Base-by-base conservation (phyloP, 2,888 invertebrate genomes). In the Mactromeris polynyma region DNA sequence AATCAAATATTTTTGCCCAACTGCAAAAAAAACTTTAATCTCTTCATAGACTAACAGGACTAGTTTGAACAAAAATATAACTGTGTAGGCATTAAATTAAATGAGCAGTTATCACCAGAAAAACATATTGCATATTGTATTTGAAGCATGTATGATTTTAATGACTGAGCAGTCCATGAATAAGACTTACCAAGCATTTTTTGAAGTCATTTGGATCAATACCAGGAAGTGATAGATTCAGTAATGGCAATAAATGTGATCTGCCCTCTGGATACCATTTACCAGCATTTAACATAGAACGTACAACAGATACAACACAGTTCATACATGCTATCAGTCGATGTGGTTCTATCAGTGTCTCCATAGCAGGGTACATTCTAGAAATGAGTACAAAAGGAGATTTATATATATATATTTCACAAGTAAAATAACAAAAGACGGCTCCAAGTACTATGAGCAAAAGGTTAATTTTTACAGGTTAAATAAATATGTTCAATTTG, bases 331-430 rank as follows among this genome's bases (percentile, higher is more conserved):
- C 95, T 80, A 96, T 96, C 94, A 94, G 95, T 64, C 95, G 98
- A 96, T 99, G 98, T 0, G 99, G 99, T 96, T 99, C 99, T 0
- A 98, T 98, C 54, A 99, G 96, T 0, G 98, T 98, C 94, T 98
- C 98, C 95, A 99, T 97, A 0, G 98, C 98, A 0, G 98, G 97
- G 96, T 98, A 98, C 87, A 99, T 97, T 87, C 97, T 96, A 91
- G 21, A 92, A 90, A 31, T 77, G 46, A n/a, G n/a, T n/a, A n/a
- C n/a, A n/a, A 0, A 64, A 64, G 4, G 19, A 26, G 26, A 64
- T 9, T 2, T 26, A 64, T 64, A 58, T 14, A 51, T 17, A 9
- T 51, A 51, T 6, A 51, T 17, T 17, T 51, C 14, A 51, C 51
- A 51, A 9, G 2, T 51, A 17, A 9, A 9, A 17, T 6, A 51